Conservation (phyloP, 2,888 invertebrate species). For the Drosophila mettleri region DNA sequence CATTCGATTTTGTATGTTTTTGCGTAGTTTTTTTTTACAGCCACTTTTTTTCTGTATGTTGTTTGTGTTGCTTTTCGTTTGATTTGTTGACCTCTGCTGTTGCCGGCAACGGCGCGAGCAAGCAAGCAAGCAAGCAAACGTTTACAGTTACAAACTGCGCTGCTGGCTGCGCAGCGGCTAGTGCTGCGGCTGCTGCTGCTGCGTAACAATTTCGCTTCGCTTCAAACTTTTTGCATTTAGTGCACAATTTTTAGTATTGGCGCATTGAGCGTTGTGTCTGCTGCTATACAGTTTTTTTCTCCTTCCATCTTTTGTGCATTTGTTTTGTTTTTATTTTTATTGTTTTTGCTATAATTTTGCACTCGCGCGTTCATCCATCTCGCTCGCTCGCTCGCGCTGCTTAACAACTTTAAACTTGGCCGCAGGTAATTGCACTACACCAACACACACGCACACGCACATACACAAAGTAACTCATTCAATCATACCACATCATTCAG, state of each 20-base stretch:
- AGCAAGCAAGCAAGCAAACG: slow-evolving; percentile 26
- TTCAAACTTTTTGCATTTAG: slow-evolving; percentile 43
- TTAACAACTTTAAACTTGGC: slow-evolving; percentile 32
- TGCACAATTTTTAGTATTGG: slow-evolving; percentile 59
- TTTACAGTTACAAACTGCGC: slow-evolving; percentile 47
- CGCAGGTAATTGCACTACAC: slow-evolving; percentile 44
- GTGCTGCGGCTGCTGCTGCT: slow-evolving; percentile 1
- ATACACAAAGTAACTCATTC: background rate
- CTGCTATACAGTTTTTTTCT: slow-evolving; percentile 29
- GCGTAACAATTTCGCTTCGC: slow-evolving; percentile 34
- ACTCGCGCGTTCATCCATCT: background rate
- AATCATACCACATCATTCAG: slow-evolving; percentile 5
- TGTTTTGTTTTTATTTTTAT: background rate
- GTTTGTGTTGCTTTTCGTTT: slow-evolving; percentile 12
- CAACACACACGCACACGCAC: slow-evolving; percentile 1
- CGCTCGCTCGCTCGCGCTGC: slow-evolving; percentile 6
- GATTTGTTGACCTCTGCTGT: slow-evolving; percentile 41
- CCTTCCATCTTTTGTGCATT: slow-evolving; percentile 4
- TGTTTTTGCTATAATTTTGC: slow-evolving; percentile 13
- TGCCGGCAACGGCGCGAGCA: background rate
- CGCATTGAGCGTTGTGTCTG: slow-evolving; percentile 58
- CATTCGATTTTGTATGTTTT: slow-evolving; percentile 27
- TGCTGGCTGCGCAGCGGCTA: slow-evolving; percentile 27
- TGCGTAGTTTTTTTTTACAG: slow-evolving; percentile 31
- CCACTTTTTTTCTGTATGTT: slow-evolving; percentile 1